These are phyloP conservation scores for Cephalopterus ornatus DNA, from an alignment of 2,113 vertebrate genomes.

Conservation along the genomic window DNA sequence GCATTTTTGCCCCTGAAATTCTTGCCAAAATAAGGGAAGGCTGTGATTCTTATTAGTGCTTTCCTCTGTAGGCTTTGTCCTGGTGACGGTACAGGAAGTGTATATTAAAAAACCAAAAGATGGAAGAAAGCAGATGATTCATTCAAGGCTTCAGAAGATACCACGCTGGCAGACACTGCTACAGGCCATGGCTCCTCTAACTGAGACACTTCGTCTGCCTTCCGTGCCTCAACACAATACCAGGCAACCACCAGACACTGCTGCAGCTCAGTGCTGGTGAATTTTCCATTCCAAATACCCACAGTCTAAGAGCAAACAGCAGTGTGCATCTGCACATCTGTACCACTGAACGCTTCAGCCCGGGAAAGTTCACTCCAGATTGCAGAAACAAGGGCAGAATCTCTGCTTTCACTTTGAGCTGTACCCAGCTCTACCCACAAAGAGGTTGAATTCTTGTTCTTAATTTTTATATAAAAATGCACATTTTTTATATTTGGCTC, in stretches of 20 bases:
- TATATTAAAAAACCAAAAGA: not conserved
- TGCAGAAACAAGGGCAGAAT: not conserved
- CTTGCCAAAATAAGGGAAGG: not conserved
- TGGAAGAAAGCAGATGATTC: not conserved
- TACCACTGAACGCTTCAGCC: accelerated
- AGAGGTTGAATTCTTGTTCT: not conserved
- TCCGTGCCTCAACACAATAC: not conserved
- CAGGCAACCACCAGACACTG: not conserved
- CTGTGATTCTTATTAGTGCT: not conserved
- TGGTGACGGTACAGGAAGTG: not conserved
- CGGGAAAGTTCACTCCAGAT: not conserved
- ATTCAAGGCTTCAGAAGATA: not conserved
- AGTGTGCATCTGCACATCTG: accelerated
- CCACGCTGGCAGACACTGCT: not conserved
- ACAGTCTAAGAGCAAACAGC: not conserved
- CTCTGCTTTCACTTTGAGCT: not conserved
- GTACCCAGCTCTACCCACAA: not conserved
- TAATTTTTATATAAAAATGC: not conserved
- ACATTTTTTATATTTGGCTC: not conserved
- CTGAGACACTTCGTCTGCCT: not conserved
- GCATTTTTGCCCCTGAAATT: not conserved
- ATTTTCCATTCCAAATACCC: not conserved
- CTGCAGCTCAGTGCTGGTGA: not conserved
- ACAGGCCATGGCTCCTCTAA: not conserved
- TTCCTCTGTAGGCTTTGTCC: not conserved